A percentile compares a stretch with the other conserved stretches of the same genome.
These are phyloP conservation scores for Hemibagrus guttatus DNA, from an alignment of 2,797 vertebrate species.

Conservation along the genomic window DNA sequence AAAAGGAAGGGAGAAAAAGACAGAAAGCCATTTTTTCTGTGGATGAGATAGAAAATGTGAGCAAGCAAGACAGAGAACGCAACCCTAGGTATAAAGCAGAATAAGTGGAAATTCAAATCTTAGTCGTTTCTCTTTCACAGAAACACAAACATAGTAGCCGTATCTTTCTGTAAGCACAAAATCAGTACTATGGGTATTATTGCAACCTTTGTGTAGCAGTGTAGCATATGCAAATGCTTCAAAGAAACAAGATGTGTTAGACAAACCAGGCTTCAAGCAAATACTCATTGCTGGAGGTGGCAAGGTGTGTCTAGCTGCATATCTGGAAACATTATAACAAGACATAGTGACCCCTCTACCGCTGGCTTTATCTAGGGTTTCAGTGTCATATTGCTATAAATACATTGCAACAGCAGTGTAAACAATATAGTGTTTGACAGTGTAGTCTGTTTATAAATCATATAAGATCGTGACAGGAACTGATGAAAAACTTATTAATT, in stretches of 20 bases:
- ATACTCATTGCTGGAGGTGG: neutral
- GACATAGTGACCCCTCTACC: neutral
- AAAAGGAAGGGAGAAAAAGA: constrained; percentile 13
- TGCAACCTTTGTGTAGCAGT: neutral
- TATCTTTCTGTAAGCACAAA: neutral
- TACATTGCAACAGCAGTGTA: neutral
- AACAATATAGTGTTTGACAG: neutral
- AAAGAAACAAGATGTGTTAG: neutral
- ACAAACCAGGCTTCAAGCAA: neutral
- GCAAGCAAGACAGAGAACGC: constrained; percentile 18
- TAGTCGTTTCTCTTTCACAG: neutral
- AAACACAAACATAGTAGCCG: neutral
- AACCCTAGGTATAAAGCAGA: constrained; percentile 46
- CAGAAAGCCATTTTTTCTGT: constrained; percentile 5
- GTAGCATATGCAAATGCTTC: neutral
- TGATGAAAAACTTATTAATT: neutral
- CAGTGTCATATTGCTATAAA: neutral
- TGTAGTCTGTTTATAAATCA: neutral
- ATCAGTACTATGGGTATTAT: neutral
- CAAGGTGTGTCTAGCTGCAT: neutral
- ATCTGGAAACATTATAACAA: neutral
- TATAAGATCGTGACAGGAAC: neutral
- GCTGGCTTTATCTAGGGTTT: neutral
- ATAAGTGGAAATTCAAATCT: constrained; percentile 40
- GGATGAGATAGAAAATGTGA: constrained; percentile 7